Conservation (phyloP, 1,140 invertebrate genomes). For the Semibalanus balanoides region DNA sequence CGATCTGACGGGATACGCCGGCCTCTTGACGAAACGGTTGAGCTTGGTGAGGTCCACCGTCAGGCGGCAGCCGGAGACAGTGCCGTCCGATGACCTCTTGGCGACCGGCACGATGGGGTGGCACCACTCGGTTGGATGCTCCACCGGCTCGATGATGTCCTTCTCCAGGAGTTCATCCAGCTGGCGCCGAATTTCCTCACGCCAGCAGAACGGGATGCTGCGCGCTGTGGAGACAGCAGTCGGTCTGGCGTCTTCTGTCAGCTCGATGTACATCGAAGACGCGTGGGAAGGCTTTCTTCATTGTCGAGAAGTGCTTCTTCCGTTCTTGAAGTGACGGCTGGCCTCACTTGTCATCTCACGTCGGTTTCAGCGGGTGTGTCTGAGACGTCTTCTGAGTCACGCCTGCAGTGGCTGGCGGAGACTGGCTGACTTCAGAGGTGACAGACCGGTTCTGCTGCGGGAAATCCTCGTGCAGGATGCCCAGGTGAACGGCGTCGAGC, state of each 20-base stretch:
- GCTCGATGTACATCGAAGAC: neutral
- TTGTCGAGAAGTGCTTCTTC: no score
- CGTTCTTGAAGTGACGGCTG: no score
- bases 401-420: no score
- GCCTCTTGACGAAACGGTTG: conserved; percentile 22
- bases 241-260: conserved; percentile 6
- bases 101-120: conserved; percentile 17
- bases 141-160: neutral
- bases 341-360: no score
- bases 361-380: no score
- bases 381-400: no score
- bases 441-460: no score
- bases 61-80: conserved; percentile 11
- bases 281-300: no score
- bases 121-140: conserved; percentile 9
- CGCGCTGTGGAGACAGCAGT: conserved; percentile 7
- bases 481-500: no score
- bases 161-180: conserved; percentile 5
- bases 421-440: no score
- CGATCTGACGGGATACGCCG: conserved; percentile 21
- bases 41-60: conserved; percentile 26
- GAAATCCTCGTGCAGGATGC: no score
- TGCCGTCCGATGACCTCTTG: conserved; percentile 8
- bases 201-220: conserved; percentile 4
- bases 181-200: conserved; percentile 3